phyloP scores from a whole-genome alignment of 2,797 vertebrate genomes.

The Hoplostethus mediterraneus region DNA sequence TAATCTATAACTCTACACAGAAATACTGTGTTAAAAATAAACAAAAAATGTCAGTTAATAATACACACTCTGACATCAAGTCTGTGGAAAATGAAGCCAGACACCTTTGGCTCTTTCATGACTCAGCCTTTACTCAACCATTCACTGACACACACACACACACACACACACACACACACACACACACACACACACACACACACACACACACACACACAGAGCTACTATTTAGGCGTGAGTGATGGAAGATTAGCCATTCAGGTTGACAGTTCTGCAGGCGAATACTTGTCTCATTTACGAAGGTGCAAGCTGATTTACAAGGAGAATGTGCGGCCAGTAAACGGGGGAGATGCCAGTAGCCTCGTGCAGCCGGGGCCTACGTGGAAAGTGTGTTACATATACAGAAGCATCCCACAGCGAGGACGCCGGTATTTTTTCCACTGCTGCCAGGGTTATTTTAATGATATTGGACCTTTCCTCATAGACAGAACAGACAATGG shows the following conservation, averaged over 20 bases:
- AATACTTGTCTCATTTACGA: slow-evolving; percentile 64
- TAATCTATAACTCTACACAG: not conserved
- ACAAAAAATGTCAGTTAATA: not conserved
- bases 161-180: slow-evolving; percentile 18
- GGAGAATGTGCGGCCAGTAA: slow-evolving; percentile 40
- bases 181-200: slow-evolving; percentile 7
- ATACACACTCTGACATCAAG: not conserved
- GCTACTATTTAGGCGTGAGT: slow-evolving; percentile 40
- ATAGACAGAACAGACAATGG: slow-evolving; percentile 49
- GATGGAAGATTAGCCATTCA: slow-evolving; percentile 48
- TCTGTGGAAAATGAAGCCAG: slow-evolving; percentile 38
- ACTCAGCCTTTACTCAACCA: slow-evolving; percentile 8
- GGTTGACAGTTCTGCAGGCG: slow-evolving; percentile 43
- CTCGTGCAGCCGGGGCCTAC: slow-evolving; percentile 30
- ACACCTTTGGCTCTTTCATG: slow-evolving; percentile 36
- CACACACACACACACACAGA: not conserved
- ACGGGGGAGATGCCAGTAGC: slow-evolving; percentile 53
- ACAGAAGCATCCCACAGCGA: slow-evolving; percentile 60
- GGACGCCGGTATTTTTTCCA: slow-evolving; percentile 67
- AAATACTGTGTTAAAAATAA: slow-evolving; percentile 6
- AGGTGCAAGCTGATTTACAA: slow-evolving; percentile 64
- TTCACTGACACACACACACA: not conserved
- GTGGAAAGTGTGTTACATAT: slow-evolving; percentile 75
- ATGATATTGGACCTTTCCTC: slow-evolving; percentile 64
- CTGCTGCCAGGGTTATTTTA: slow-evolving; percentile 70